Base-by-base conservation (phyloP, 1,140 invertebrate species). In the Lasioglossum albipes region DNA sequence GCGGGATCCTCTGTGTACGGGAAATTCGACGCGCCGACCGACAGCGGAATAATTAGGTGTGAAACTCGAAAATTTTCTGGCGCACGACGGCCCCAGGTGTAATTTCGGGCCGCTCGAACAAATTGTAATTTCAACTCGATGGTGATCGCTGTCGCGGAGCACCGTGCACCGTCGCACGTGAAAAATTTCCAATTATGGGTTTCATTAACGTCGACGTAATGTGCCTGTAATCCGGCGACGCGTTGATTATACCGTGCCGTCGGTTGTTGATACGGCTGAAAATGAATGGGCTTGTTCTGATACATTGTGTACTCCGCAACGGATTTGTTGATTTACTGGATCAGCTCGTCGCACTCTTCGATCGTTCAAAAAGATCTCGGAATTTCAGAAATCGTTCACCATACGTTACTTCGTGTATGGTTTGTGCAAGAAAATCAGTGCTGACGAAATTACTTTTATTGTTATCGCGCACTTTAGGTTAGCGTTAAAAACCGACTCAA, bases 141-240 rank as follows among this genome's bases (percentile, higher is more conserved):
- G 69, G 9, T 18, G 42, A 68, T 68, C 42, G 22, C 42, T 7
- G 66, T 41, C 49, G 16, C 66, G 22, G 52, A 61, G 42, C 22
- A 41, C 7, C 45, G 12, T 6, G 57, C 41, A 49, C 13, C 42
- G 22, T 36, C 27, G 31, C 6, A 27, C 12, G 57, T 27, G 54
- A 77, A 71, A 78, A 78, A 78, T 62, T 62, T 78, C 67, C 75
- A 78, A 71, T 78, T 77, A 77, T 31, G 9, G 67, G 57, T 41
- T 45, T 59, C 57, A 31, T 77, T 77, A 77, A 70, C 57, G 75
- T n/a, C 13, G 42, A 20, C 31, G 16, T 7, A 16, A 42, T 22
- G 66, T 49, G 31, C 18, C 41, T 45, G 59, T 73, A 64, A 73
- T 41, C 10, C 13, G 36, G 69, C 18, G 9, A 31, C 66, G 31